phyloP scores from a whole-genome alignment of 2,888 invertebrate genomes.

The Pelosia muscerda region DNA sequence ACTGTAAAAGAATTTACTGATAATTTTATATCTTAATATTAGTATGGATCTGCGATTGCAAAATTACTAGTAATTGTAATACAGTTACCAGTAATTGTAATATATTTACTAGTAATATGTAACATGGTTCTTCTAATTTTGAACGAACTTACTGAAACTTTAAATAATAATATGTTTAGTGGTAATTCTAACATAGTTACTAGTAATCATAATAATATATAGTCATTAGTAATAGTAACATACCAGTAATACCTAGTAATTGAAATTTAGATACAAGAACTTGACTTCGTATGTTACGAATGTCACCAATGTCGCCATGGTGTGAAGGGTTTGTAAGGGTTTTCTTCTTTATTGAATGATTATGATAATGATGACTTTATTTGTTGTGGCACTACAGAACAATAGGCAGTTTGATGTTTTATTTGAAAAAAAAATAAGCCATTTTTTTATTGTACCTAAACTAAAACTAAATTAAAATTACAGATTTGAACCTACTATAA shows the following conservation, averaged over 20 bases:
- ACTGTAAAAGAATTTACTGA: constrained; percentile 3
- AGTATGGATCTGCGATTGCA: neutral
- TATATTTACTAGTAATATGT: neutral
- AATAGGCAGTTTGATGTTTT: neutral
- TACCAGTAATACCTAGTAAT: neutral
- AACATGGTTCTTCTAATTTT: neutral
- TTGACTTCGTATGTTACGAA: neutral
- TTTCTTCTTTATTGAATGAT: neutral
- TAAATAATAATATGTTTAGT: neutral
- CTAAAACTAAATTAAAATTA: no score
- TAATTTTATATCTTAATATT: no score
- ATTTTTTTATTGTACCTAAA: no score
- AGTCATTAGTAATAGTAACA: neutral
- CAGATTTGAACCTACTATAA: no score
- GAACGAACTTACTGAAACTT: neutral
- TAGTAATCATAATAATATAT: neutral
- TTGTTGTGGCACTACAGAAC: neutral
- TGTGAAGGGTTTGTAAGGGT: neutral
- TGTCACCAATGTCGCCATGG: neutral
- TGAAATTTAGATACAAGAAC: no score
- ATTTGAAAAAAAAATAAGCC: neutral
- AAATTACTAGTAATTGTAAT: neutral
- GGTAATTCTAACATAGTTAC: neutral
- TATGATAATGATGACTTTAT: neutral
- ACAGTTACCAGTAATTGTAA: neutral